A percentile compares a stretch with the other conserved stretches of the same genome.
These are phyloP conservation scores for Chymomyza costata DNA, from an alignment of 1,140 invertebrate species.

Conservation along the genomic window DNA sequence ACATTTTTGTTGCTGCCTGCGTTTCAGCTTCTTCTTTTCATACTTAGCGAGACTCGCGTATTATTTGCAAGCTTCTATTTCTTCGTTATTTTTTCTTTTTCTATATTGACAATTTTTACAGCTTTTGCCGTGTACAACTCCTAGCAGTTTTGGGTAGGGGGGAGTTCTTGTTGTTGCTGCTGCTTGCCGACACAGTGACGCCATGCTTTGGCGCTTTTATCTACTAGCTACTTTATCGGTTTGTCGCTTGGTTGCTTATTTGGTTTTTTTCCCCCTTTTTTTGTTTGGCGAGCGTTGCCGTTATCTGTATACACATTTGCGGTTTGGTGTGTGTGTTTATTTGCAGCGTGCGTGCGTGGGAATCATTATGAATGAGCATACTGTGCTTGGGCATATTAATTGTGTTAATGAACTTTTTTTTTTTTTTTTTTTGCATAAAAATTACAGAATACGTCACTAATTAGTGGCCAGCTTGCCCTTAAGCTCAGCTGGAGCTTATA, in stretches of 20 bases:
- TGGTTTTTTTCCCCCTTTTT: slow-evolving; percentile 31
- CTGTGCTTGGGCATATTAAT: slow-evolving; percentile 28
- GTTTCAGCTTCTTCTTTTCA: too few species aligned
- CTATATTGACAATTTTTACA: slow-evolving; percentile 72
- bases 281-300: slow-evolving; percentile 53
- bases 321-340: slow-evolving; percentile 20
- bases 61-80: slow-evolving; percentile 52
- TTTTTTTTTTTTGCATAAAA: slow-evolving; percentile 6
- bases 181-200: slow-evolving; percentile 52
- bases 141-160: slow-evolving; percentile 13
- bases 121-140: slow-evolving; percentile 50
- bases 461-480: slow-evolving; percentile 40
- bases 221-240: slow-evolving; percentile 46
- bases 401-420: slow-evolving; percentile 60
- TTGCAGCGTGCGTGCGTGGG: slow-evolving; percentile 21
- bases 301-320: slow-evolving; percentile 60
- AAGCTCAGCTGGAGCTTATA: slow-evolving; percentile 3
- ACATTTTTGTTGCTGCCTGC: too few species aligned
- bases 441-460: slow-evolving; percentile 26
- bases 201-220: slow-evolving; percentile 65
- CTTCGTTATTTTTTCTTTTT: slow-evolving; percentile 43
- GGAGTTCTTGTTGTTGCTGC: slow-evolving; percentile 28
- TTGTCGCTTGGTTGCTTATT: slow-evolving; percentile 55
- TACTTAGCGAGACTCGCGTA: too few species aligned
- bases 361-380: slow-evolving; percentile 53